Evolutionary conservation across 2,797 vertebrate species (phyloP).

Genomic region (Uromys caudimaculatus): DNA sequence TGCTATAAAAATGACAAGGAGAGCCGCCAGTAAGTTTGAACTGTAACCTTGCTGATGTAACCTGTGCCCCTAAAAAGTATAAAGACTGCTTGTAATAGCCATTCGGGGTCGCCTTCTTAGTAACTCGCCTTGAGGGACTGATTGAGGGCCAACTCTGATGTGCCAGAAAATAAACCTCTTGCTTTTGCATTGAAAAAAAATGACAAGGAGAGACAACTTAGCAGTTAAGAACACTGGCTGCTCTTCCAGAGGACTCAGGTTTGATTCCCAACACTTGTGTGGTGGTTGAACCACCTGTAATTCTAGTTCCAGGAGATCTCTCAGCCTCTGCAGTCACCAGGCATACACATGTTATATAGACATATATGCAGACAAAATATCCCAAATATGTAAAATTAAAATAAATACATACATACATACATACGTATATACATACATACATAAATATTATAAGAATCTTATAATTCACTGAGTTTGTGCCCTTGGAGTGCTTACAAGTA

Average conservation of each 20-base stretch:
- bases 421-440: not conserved
- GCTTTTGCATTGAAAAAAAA: no score
- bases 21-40: no score
- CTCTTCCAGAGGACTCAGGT: not conserved
- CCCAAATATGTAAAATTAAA: not conserved
- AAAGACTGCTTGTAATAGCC: no score
- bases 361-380: not conserved
- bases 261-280: not conserved
- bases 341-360: not conserved
- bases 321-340: not conserved
- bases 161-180: no score
- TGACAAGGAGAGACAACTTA: not conserved
- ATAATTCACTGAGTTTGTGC: constrained; percentile 41
- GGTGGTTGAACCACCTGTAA: not conserved
- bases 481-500: constrained; percentile 23
- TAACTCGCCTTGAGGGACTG: no score
- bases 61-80: no score
- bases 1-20: constrained; percentile 13
- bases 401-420: not conserved
- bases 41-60: no score
- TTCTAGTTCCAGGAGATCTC: not conserved
- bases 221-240: not conserved
- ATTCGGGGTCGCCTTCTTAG: no score
- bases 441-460: constrained; percentile 8
- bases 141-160: no score